Evolutionary conservation across 1,140 invertebrate genomes (phyloP).

Genomic region (Anastrepha obliqua): DNA sequence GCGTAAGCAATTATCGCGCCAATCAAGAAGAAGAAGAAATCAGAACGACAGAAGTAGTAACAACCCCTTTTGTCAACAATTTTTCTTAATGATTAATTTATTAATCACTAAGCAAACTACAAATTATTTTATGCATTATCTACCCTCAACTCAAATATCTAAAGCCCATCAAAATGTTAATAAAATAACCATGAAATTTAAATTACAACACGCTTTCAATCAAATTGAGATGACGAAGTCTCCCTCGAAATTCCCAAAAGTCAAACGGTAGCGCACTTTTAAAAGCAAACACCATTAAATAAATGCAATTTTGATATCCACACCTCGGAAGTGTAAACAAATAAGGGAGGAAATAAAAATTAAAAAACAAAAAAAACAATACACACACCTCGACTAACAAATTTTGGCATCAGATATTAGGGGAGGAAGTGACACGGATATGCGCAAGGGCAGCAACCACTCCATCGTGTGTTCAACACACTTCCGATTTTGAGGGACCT

Average conservation of each 20-base stretch:
- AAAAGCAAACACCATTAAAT: not conserved
- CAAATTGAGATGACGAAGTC: not conserved
- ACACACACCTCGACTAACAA: not conserved
- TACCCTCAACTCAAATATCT: not conserved
- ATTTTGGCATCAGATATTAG: not conserved
- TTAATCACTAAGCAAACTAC: not conserved
- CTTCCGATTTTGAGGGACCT: not conserved
- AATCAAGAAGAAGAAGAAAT: too few species aligned
- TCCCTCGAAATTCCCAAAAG: not conserved
- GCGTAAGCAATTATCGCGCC: too few species aligned
- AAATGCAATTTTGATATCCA: not conserved
- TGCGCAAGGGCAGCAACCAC: conserved; percentile 5
- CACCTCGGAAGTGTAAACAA: conserved; percentile 33
- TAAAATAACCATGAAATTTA: not conserved
- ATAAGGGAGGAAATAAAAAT: conserved; percentile 15
- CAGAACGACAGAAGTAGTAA: too few species aligned
- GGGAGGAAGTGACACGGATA: not conserved
- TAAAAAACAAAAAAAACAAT: not conserved
- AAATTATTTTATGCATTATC: not conserved
- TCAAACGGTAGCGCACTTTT: not conserved
- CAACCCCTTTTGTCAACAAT: too few species aligned
- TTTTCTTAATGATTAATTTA: not conserved
- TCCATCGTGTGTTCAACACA: conserved; percentile 8
- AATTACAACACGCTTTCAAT: not conserved
- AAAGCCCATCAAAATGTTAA: not conserved